Base-by-base conservation (phyloP, 2,113 vertebrate species). In the Phylloscopus whistleri region DNA sequence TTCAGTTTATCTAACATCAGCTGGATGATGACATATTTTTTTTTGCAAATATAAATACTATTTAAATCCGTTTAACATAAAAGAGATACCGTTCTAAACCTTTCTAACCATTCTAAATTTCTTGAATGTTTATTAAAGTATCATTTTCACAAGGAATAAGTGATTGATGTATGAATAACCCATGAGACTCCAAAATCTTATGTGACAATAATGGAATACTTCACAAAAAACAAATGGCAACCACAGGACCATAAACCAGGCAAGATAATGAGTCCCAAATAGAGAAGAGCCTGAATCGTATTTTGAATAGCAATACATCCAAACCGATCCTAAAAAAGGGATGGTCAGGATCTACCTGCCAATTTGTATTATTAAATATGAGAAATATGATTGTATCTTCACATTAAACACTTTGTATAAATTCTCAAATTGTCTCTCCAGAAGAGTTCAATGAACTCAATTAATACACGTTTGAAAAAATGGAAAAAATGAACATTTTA, bases 161-260 rank as follows among this genome's bases (percentile, higher is more conserved):
- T 56, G 37, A 69, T 44, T 4, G 6, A 8, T 62, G 2, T 26
- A 52, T 20, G 10, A 87, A 56, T 22, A 51, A 84, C 4, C 7
- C 37, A 26, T 21, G 13, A 79, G 16, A 41, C 7, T 11, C 4
- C 31, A 69, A 48, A 87, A 66, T 37, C 30, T 73, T 68, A 15
- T 11, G 4, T 53, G 39, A 41, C 13, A 84, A 53, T 44, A 66
- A 66, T 7, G 6, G 7, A 27, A 31, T 58, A 44, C 35, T 66
- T 84, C 31, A 63, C 19, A 58, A 79, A 56, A 5, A 46, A 44
- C 7, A 46, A 39, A 7, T 39, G 19, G 3, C 4, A 74, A 69
- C 2, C 0, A 1, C 7, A 44, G 14, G 13, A 62, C 15, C 0
- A 1, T 60, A 91, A 80, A 41, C 14, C 19, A 70, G 27, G 2